Evolutionary conservation across 1,140 invertebrate species (phyloP), one percentile per base, ranked within the genome.

Genomic region (Diorhabda carinulata): DNA sequence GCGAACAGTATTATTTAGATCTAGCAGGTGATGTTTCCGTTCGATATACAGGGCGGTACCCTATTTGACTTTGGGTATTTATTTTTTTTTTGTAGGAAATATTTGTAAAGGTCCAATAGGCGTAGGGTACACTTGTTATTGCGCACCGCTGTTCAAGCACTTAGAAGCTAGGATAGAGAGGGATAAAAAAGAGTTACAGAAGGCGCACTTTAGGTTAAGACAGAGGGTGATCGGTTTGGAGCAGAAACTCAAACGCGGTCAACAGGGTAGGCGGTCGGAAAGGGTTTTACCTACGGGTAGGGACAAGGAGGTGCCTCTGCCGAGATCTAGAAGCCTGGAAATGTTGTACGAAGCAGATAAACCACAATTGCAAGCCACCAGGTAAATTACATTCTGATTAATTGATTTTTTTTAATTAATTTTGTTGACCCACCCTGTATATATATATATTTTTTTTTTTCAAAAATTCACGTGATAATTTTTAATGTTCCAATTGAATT

Each of bases 1-100:
- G 96, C 10, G 94, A 97, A 80, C 95, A 98, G 78, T 98, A 98
- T 81, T 98, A 92, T 81, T 84, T 97, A 64, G 96, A 98, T 81
- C 84, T 98, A 65, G 95, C 94, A n/a, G 96, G 96, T 3, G 43
- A 9, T 60, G 25, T 52, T 52, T 52, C 47, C 47, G 9, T 52
- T 25, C 25, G 0, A 25, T 52, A 52, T 52, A 52, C 5, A 52
- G 47, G 5, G 9, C 5, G 47, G 47, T 9, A 52, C 5, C 5
- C 9, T 52, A 52, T 52, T 52, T 6, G 5, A 52, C 5, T 2
- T 5, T 52, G 9, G 47, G 5, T 52, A 52, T 6, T 52, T 6
- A 52, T 52, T 6, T 5, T 52, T 8, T 52, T 41, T 9, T 64
- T 64, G 4, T 41, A 66, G 64, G 64, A 42, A 97, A 98, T 78